These are phyloP conservation scores for Cirrhinus mrigala DNA, from an alignment of 2,797 vertebrate species.

Conservation along the genomic window DNA sequence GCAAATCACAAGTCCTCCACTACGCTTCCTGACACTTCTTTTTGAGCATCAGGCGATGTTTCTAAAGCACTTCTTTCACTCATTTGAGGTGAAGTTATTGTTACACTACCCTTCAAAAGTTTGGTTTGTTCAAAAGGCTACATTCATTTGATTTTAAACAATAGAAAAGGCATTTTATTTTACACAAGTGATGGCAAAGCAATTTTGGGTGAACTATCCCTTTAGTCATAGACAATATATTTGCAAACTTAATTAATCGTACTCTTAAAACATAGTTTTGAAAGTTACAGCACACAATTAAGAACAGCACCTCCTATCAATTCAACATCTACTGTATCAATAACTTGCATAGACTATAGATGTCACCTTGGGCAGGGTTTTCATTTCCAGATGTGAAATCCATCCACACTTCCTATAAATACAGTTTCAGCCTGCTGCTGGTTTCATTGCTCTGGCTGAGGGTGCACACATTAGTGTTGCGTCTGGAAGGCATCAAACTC, in stretches of 20 bases:
- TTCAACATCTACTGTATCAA: neutral
- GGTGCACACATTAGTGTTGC: conserved; percentile 36
- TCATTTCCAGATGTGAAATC: conserved; percentile 47
- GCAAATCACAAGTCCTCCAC: neutral
- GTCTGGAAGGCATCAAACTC: conserved; percentile 50
- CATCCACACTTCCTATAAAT: conserved; percentile 22
- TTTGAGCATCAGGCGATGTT: neutral
- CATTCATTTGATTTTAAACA: neutral
- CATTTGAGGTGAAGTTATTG: neutral
- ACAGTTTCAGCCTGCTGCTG: conserved; percentile 28
- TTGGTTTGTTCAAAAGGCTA: neutral
- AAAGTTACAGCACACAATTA: neutral
- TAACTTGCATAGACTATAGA: conserved; percentile 13
- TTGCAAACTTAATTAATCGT: neutral
- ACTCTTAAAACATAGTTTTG: neutral
- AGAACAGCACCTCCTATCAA: neutral
- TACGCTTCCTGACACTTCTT: neutral
- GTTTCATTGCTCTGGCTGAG: conserved; percentile 31
- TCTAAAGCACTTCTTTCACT: neutral
- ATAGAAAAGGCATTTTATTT: too few species aligned
- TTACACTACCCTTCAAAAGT: too few species aligned
- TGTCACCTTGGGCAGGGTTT: conserved; percentile 23
- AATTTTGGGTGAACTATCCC: too few species aligned
- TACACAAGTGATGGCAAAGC: too few species aligned
- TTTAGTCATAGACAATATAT: neutral